phyloP scores from a whole-genome alignment of 2,797 vertebrate genomes.

The Denticeps clupeoides region DNA sequence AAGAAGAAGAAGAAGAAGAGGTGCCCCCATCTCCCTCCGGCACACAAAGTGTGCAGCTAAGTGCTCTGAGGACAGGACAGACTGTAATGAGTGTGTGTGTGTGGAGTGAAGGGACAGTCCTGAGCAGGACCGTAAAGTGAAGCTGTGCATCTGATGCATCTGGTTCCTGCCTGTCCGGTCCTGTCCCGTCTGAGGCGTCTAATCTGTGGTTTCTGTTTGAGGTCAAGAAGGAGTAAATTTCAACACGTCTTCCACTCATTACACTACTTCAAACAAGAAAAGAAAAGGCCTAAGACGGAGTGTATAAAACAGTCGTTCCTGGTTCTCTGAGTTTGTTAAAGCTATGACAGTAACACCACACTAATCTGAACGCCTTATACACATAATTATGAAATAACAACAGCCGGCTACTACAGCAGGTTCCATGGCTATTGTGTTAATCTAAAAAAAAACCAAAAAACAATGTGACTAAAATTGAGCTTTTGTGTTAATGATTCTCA shows the following conservation, averaged over 20 bases:
- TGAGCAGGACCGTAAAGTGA: conserved; percentile 24
- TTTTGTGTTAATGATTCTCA: conserved; percentile 41
- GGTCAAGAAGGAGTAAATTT: conserved; percentile 80
- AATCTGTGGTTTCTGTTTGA: conserved; percentile 77
- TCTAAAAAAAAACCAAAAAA: conserved; percentile 46
- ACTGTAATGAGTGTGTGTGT: not conserved
- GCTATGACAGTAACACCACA: conserved; percentile 80
- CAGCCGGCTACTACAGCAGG: conserved; percentile 77
- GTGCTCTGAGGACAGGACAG: not conserved
- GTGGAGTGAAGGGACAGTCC: conserved; percentile 20
- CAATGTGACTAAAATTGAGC: conserved; percentile 71
- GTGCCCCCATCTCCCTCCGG: no score
- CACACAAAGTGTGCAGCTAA: conserved; percentile 2
- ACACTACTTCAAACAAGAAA: no score
- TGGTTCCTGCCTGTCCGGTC: conserved; percentile 20
- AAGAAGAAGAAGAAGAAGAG: no score
- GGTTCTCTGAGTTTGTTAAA: conserved; percentile 62
- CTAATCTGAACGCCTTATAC: conserved; percentile 72
- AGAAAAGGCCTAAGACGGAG: conserved; percentile 86
- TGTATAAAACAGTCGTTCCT: conserved; percentile 67
- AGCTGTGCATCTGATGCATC: conserved; percentile 18
- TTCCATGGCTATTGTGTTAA: conserved; percentile 61
- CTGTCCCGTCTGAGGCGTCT: conserved; percentile 78
- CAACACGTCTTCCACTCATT: conserved; percentile 10
- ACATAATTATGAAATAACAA: conserved; percentile 78